Evolutionary conservation across 2,888 invertebrate species (phyloP), one percentile per base, ranked within the genome.

Genomic region (Troides oblongomaculatus): DNA sequence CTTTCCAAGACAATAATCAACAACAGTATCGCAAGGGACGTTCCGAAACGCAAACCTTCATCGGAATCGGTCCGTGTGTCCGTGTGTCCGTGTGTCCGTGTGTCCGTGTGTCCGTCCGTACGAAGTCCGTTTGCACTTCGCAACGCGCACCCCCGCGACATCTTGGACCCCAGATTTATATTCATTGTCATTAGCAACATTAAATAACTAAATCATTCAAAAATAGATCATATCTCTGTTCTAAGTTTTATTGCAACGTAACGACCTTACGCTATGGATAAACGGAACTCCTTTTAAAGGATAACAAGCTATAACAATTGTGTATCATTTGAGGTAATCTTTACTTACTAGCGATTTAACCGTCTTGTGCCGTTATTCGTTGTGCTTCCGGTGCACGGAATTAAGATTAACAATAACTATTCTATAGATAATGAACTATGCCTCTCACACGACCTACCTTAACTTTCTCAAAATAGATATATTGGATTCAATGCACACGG

Each of bases 201-300:
- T 84, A 82, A 84, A 30, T 84, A 89, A 89, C 85, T 83, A 84
- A 90, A 88, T 77, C 81, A 78, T 84, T 85, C 85, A 86, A 86
- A 89, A 90, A 90, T 87, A 86, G 82, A 79, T 81, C 77, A 79
- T 79, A 77, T 81, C 84, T 89, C 84, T 86, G 86, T 81, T 82
- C 84, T 88, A 85, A 72, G 74, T 79, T 78, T 79, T 83, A 84
- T 80, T 84, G 81, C 80, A 82, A 81, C 76, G 84, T 86, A 87
- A 85, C 82, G 85, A 85, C 78, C 87, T 88, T 87, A 89, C 68
- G 80, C 85, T 88, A 84, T 83, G 75, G 81, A 79, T 83, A 79
- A 92, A 88, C 81, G 78, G 78, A 89, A 89, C 64, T 91, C 92
- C 91, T 91, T 91, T 83, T 74, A 74, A 89, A 92, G 92, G 91